phyloP scores from a whole-genome alignment of 2,888 invertebrate genomes.

The Cyclophora albipunctata region DNA sequence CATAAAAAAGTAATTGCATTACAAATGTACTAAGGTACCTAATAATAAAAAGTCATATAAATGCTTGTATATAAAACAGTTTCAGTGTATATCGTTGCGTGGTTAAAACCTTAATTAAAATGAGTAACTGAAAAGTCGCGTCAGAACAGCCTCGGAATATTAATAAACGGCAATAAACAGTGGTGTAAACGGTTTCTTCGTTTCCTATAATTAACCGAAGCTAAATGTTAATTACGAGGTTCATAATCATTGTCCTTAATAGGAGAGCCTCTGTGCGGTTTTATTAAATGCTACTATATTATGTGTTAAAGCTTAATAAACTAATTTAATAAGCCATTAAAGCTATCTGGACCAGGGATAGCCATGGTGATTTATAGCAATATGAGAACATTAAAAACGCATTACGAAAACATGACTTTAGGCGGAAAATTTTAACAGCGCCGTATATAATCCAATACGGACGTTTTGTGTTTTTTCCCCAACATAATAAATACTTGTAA shows the following conservation, averaged over 20 bases:
- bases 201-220: slow-evolving; percentile 8
- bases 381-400: slow-evolving; percentile 76
- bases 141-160: slow-evolving; percentile 5
- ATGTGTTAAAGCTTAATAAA: slow-evolving; percentile 43
- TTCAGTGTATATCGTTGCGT: background rate
- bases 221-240: slow-evolving; percentile 15
- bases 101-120: slow-evolving; percentile 4
- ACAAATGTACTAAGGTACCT: too few relatives aligned
- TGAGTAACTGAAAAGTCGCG: slow-evolving; percentile 2
- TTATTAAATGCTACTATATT: slow-evolving; percentile 33
- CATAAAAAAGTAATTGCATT: too few relatives aligned
- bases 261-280: slow-evolving; percentile 23
- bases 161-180: slow-evolving; percentile 10
- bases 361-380: slow-evolving; percentile 71
- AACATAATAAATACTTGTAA: slow-evolving; percentile 24
- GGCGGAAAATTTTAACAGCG: slow-evolving; percentile 66
- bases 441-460: slow-evolving; percentile 52
- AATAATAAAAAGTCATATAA: background rate
- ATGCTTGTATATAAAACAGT: background rate
- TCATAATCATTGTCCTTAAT: slow-evolving; percentile 26
- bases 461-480: slow-evolving; percentile 45
- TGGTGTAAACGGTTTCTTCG: slow-evolving; percentile 9
- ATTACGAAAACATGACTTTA: slow-evolving; percentile 74
- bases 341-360: slow-evolving; percentile 72
- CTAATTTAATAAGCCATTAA: slow-evolving; percentile 73